Evolutionary conservation across 2,797 vertebrate genomes (phyloP).

Genomic region (Toxotes lorentzi): DNA sequence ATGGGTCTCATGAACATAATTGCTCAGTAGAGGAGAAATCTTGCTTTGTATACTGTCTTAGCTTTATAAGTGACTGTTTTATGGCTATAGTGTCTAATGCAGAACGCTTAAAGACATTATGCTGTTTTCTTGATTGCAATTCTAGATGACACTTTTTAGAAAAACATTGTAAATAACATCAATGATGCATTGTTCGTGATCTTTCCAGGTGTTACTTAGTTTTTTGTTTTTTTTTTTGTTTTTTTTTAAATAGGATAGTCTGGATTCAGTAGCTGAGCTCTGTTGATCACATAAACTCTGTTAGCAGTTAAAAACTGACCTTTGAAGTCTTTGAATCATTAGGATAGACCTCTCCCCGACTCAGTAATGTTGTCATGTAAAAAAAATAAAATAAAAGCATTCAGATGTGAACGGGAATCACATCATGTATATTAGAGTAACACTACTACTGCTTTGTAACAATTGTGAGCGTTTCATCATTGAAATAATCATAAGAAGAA

Average conservation of each 20-base stretch:
- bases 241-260: slow-evolving; percentile 70
- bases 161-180: slow-evolving; percentile 83
- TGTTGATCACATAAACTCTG: slow-evolving; percentile 66
- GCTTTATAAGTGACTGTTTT: slow-evolving; percentile 71
- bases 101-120: slow-evolving; percentile 68
- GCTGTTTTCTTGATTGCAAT: slow-evolving; percentile 66
- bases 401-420: slow-evolving; percentile 68
- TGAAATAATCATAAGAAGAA: slow-evolving; percentile 73
- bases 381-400: slow-evolving; percentile 42
- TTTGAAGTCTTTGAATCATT: slow-evolving; percentile 39
- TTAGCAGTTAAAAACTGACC: slow-evolving; percentile 51
- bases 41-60: slow-evolving; percentile 62
- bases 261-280: slow-evolving; percentile 71
- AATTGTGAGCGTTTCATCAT: slow-evolving; percentile 72
- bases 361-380: slow-evolving; percentile 39
- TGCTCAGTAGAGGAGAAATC: slow-evolving; percentile 54
- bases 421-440: slow-evolving; percentile 70
- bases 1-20: slow-evolving; percentile 65
- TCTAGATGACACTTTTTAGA: slow-evolving; percentile 73
- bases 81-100: slow-evolving; percentile 67
- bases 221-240: slow-evolving; percentile 67
- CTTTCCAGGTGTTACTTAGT: slow-evolving; percentile 72
- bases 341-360: slow-evolving; percentile 35
- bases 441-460: slow-evolving; percentile 68
- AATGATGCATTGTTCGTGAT: slow-evolving; percentile 72